phyloP scores from a whole-genome alignment of 2,888 invertebrate genomes.

The Rhamphomyia laevipes region DNA sequence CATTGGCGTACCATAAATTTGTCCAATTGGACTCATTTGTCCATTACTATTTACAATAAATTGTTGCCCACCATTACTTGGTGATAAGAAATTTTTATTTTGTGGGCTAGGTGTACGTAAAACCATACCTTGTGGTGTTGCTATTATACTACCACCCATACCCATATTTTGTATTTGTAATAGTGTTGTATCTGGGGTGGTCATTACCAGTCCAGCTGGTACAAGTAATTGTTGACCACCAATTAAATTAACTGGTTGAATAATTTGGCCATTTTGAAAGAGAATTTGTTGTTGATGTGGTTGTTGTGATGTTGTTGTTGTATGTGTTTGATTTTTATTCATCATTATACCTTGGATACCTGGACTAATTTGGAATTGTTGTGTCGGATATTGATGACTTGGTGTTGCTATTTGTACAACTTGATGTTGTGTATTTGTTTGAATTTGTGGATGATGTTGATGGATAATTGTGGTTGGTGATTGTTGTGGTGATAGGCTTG shows the following conservation, averaged over 20 bases:
- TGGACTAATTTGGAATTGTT: constrained; percentile 63
- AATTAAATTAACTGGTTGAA: constrained; percentile 72
- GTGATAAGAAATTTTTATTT: constrained; percentile 63
- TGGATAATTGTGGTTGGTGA: constrained; percentile 40
- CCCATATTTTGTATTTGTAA: constrained; percentile 68
- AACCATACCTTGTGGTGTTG: constrained; percentile 60
- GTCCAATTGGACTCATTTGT: constrained; percentile 60
- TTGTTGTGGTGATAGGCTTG: constrained; percentile 33
- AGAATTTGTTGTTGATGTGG: constrained; percentile 37
- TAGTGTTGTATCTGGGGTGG: constrained; percentile 64
- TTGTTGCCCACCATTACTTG: constrained; percentile 51
- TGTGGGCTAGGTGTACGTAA: constrained; percentile 62
- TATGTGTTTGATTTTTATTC: constrained; percentile 38
- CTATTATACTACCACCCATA: constrained; percentile 50
- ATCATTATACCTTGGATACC: constrained; percentile 63
- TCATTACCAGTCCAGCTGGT: constrained; percentile 77
- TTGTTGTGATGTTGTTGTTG: constrained; percentile 41
- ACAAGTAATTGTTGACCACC: constrained; percentile 68
- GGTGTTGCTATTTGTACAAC: constrained; percentile 38
- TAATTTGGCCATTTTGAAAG: constrained; percentile 46
- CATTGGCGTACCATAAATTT: constrained; percentile 36
- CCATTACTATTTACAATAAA: constrained; percentile 67
- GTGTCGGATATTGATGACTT: constrained; percentile 50
- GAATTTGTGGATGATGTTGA: constrained; percentile 39
- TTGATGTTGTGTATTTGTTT: constrained; percentile 30